Evolutionary conservation across 2,113 vertebrate genomes (phyloP), one percentile per base, ranked within the genome.

Genomic region (Rhagologus leucostigma): DNA sequence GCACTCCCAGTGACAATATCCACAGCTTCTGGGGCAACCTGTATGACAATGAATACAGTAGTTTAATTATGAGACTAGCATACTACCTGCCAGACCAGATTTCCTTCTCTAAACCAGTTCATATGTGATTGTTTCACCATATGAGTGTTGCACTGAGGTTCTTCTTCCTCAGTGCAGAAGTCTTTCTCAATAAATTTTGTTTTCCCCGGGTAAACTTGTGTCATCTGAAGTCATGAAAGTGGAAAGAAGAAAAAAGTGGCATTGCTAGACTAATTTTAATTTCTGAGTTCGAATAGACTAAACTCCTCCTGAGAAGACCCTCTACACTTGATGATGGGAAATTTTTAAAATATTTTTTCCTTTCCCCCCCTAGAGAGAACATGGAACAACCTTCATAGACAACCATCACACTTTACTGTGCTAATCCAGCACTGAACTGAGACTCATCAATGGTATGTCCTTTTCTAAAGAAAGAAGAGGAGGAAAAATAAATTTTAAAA

Each of bases 401-500:
- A 60, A 6, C 26, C 22, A 33, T 16, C 4, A 4, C 1, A 2
- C 30, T 96, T 93, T 74, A 39, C n/a, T 87, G 41, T 39, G 63
- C 39, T 87, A 74, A 68, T 91, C 83, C 83, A 94, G 89, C 33
- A 62, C 68, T 80, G 67, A 87, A 65, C 78, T 88, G 59, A 78
- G 69, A 91, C 32, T 75, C 77, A 60, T 9, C 44, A 32, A 41
- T 81, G 82, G 49, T 29, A 42, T 22, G 91, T 37, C 33, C 83
- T 78, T 37, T 50, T 42, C 81, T 68, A 32, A 86, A 87, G 67
- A 68, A 85, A 69, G 33, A 37, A 27, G n/a, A 56, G 53, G 29
- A 73, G 84, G 95, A 94, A 96, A 97, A 97, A 90, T 65, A 93
- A 94, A 93, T 95, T 83, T 57, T 10, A 79, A 50, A 73, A 90